Conservation (phyloP, 2,113 vertebrate species). For the Glaucomys volans region DNA sequence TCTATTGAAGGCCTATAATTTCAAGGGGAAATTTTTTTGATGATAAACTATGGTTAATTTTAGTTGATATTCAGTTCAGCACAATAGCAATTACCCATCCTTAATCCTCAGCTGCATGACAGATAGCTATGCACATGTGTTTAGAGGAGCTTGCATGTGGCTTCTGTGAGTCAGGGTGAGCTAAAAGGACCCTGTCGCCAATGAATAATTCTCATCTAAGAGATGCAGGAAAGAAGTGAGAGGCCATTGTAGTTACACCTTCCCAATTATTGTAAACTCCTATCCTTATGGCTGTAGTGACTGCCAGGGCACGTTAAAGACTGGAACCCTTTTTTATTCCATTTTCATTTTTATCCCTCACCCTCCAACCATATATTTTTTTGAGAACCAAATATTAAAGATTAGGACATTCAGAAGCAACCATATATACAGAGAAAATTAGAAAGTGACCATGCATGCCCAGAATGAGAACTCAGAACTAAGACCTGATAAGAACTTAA, state of each 20-base stretch:
- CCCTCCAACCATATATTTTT: background rate
- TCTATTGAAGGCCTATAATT: background rate
- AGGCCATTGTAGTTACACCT: no score
- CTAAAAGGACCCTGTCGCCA: no score
- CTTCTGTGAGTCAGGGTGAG: background rate
- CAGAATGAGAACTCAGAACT: background rate
- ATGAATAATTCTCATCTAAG: background rate
- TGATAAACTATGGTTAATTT: background rate
- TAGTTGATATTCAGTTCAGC: background rate
- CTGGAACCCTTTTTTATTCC: background rate
- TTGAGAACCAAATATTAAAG: background rate
- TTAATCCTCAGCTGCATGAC: background rate
- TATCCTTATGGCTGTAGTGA: background rate
- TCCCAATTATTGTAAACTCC: background rate
- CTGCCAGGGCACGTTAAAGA: background rate
- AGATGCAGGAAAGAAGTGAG: background rate
- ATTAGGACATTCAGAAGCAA: background rate
- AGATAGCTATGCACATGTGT: background rate
- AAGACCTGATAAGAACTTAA: background rate
- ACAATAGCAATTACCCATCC: no score
- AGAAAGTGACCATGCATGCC: background rate
- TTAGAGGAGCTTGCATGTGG: no score
- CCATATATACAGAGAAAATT: background rate
- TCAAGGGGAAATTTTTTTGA: background rate
- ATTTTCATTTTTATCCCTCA: background rate